Evolutionary conservation across 53 echinoderm and acorn worm genomes (phyloP), one percentile per base, ranked within the genome.

Genomic region (Temnopleurus reevesii): DNA sequence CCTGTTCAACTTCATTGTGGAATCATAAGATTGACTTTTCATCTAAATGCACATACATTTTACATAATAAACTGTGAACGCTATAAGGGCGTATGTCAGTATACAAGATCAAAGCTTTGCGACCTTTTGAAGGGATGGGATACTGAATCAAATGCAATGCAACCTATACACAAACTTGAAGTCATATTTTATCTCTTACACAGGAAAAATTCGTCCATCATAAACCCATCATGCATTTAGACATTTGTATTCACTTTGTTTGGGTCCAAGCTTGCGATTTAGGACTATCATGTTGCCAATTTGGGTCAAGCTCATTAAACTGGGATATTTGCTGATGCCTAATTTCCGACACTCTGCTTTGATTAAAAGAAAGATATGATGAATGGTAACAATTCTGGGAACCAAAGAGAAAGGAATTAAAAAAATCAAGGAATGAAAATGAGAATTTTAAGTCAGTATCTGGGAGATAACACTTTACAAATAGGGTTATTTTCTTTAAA

Each of bases 21-120:
- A 17, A 79, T 29, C 41, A 51, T 79, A 79, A 25, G 79, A 46
- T 79, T 5, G 47, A 29, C 15, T 79, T 28, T 79, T 10, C 27
- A 79, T 79, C 79, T 79, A 79, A 79, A 79, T 79, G 79, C 49
- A 49, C 79, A 79, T 79, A 47, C 30, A 30, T 49, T 79, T 79
- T 47, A 46, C 79, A 79, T 79, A 79, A 10, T 51, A 15, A 10
- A n/a, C n/a, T n/a, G n/a, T n/a, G n/a, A n/a, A n/a, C n/a, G n/a
- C n/a, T n/a, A n/a, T n/a, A n/a, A n/a, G n/a, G n/a, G n/a, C n/a
- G n/a, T n/a, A n/a, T n/a, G n/a, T n/a, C n/a, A n/a, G n/a, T n/a
- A n/a, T n/a, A n/a, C n/a, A n/a, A n/a, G n/a, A n/a, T n/a, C n/a
- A n/a, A n/a, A n/a, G n/a, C n/a, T n/a, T n/a, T n/a, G n/a, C n/a